phyloP scores from a whole-genome alignment of 2,113 vertebrate species.

The Mobula hypostoma region DNA sequence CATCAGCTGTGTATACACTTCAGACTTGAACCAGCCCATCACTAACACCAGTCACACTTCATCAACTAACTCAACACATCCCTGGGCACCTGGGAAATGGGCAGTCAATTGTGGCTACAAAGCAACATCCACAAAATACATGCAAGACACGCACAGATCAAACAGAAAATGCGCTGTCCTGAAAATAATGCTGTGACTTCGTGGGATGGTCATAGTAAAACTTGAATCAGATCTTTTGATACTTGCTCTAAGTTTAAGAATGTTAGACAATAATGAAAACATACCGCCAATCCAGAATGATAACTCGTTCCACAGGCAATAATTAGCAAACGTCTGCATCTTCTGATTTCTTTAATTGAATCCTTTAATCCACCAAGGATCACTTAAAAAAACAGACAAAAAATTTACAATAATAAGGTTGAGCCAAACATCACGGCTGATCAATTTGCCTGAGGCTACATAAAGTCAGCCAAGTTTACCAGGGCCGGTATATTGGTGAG shows the following conservation, averaged over 20 bases:
- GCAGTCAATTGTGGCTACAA: too few species aligned
- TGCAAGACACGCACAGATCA: not conserved
- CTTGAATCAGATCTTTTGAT: not conserved
- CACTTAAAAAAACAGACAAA: constrained; percentile 16
- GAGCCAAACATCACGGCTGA: not conserved
- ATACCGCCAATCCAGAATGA: constrained; percentile 37
- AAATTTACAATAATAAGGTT: not conserved
- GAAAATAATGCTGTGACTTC: not conserved
- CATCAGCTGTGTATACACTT: too few species aligned
- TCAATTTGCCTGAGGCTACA: too few species aligned
- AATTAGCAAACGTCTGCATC: constrained; percentile 37
- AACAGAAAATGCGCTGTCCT: not conserved
- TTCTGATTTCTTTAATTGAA: constrained; percentile 39
- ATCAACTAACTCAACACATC: too few species aligned
- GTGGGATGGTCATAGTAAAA: not conserved
- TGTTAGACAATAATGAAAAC: not conserved
- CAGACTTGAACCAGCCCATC: too few species aligned
- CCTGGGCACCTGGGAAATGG: too few species aligned
- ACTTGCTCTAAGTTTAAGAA: not conserved
- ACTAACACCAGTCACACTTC: too few species aligned
- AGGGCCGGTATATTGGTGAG: too few species aligned
- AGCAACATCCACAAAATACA: too few species aligned
- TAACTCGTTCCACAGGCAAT: constrained; percentile 39
- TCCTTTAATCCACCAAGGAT: constrained; percentile 39
- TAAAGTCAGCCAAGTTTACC: not conserved